Evolutionary conservation across 2,113 vertebrate genomes (phyloP).

Genomic region (Neomonachus schauinslandi): DNA sequence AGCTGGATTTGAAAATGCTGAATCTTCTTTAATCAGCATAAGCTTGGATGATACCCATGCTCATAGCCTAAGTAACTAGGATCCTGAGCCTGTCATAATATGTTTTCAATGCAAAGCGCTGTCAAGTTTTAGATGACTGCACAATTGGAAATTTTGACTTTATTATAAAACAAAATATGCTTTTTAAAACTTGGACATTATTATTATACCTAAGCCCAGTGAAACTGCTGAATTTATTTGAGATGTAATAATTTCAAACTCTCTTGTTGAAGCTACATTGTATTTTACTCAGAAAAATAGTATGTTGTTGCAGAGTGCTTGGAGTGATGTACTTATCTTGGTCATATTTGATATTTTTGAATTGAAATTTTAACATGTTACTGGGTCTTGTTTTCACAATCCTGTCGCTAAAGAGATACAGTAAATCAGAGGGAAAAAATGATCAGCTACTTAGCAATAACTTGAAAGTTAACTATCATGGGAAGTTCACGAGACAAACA

Average conservation of each 20-base stretch:
- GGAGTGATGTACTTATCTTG: neutral
- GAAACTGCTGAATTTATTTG: slow-evolving; percentile 44
- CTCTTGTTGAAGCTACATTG: neutral
- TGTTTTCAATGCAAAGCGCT: slow-evolving; percentile 76
- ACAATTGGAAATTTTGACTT: slow-evolving; percentile 64
- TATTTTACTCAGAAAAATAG: neutral
- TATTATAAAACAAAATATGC: slow-evolving; percentile 65
- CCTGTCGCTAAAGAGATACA: neutral
- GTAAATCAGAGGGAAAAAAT: slow-evolving; percentile 54
- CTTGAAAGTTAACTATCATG: slow-evolving; percentile 74
- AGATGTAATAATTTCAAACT: neutral
- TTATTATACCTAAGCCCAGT: neutral
- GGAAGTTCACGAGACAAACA: slow-evolving; percentile 74
- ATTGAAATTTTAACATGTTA: neutral
- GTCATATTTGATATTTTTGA: slow-evolving; percentile 14
- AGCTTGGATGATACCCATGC: slow-evolving; percentile 83
- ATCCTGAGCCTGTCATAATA: slow-evolving; percentile 77
- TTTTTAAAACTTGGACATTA: slow-evolving; percentile 54
- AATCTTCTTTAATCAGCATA: slow-evolving; percentile 84
- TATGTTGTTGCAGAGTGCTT: neutral
- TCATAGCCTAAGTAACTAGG: slow-evolving; percentile 81
- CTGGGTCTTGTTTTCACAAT: neutral
- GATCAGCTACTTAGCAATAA: slow-evolving; percentile 77
- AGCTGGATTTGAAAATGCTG: slow-evolving; percentile 86
- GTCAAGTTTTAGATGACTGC: slow-evolving; percentile 76